Evolutionary conservation across 1,140 invertebrate genomes (phyloP), one percentile per base, ranked within the genome.

Genomic region (Mamestra configurata): DNA sequence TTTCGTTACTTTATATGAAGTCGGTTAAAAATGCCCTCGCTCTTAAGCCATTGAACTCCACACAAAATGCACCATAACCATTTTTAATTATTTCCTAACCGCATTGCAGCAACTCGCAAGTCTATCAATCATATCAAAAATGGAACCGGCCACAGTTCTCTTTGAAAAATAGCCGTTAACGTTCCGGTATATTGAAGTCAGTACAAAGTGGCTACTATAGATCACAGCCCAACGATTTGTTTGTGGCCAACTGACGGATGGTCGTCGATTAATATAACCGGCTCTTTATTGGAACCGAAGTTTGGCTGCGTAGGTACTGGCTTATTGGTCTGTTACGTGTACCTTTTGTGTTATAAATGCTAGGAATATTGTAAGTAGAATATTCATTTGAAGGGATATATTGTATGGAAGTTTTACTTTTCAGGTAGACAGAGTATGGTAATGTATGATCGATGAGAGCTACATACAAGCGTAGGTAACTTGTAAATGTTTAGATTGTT

Each of bases 231-330:
- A 77, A 76, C 84, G 61, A 90, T 90, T 89, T 88, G 89, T 90
- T 87, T 89, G 90, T 77, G 90, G 90, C 55, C 57, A 55, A 70
- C 59, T 88, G 88, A 89, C 81, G 79, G 81, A 89, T 89, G 81
- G 64, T 18, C 24, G 7, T 59, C 85, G 80, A 91, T 90, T 88
- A 89, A 89, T 91, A 89, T 81, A 79, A 59, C 81, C 80, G 81
- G 55, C 77, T 81, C 55, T 84, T 88, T 87, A 87, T 86, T 88
- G 82, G 82, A 73, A 81, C 79, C 51, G 40, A 73, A 80, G 77
- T 77, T 66, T 35, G 31, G 1, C 31, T 55, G 72, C 55, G 66
- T n/a, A 35, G 4, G 37, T 18, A 11, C 0, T 20, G 10, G 51
- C 4, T 46, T 59, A 27, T 15, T 71, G 35, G 24, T 73, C 1